phyloP scores from a whole-genome alignment of 1,140 invertebrate genomes.

The Drusus annulatus region DNA sequence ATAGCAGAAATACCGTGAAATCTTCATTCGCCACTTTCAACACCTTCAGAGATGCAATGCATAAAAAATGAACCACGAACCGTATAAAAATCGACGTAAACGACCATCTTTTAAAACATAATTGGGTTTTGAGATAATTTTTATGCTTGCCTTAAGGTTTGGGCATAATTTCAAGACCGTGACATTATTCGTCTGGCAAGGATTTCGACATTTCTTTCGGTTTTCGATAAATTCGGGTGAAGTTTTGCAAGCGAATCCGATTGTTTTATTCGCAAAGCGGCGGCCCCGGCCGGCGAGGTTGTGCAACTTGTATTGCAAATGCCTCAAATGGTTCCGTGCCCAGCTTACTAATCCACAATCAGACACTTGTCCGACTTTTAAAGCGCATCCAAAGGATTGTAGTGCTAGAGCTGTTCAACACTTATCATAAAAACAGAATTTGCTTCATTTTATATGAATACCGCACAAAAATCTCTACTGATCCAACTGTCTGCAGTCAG shows the following conservation, averaged over 20 bases:
- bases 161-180: constrained; percentile 20
- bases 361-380: constrained; percentile 5
- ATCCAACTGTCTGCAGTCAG: too few species aligned
- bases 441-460: too few species aligned
- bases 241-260: constrained; percentile 46
- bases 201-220: constrained; percentile 23
- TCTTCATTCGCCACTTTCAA: too few species aligned
- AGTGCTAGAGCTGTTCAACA: background rate
- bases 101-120: too few species aligned
- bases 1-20: too few species aligned
- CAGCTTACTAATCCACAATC: constrained; percentile 42
- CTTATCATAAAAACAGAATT: too few species aligned
- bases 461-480: too few species aligned
- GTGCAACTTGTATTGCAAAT: constrained; percentile 26
- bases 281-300: constrained; percentile 16
- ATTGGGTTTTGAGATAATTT: too few species aligned
- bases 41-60: too few species aligned
- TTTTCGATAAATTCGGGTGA: constrained; percentile 27
- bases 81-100: too few species aligned
- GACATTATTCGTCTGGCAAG: constrained; percentile 22
- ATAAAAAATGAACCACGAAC: too few species aligned
- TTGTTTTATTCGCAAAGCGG: constrained; percentile 36
- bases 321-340: constrained; percentile 26
- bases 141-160: too few species aligned
- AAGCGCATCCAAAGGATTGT: constrained; percentile 5